A percentile compares a stretch with the other conserved stretches of the same genome.
These are phyloP conservation scores for Drosophila serrata DNA, from an alignment of 1,140 invertebrate species.

Conservation along the genomic window DNA sequence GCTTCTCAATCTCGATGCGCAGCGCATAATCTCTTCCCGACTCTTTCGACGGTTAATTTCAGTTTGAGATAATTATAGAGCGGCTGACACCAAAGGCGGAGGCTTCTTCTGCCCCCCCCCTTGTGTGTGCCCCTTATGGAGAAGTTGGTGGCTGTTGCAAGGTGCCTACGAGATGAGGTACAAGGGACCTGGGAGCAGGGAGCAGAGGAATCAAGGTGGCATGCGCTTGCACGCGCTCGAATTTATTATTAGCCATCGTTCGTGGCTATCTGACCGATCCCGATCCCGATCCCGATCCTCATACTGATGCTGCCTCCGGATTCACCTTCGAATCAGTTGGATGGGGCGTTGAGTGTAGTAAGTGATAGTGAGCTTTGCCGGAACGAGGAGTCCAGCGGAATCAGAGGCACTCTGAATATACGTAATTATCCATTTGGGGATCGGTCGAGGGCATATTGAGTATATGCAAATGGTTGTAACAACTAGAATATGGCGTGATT, in stretches of 20 bases:
- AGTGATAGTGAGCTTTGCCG: conserved; percentile 73
- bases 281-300: conserved; percentile 18
- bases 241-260: conserved; percentile 75
- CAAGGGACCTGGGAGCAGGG: not conserved
- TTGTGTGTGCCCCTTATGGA: conserved; percentile 2
- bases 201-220: conserved; percentile 43
- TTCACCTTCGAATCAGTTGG: conserved; percentile 51
- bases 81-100: conserved; percentile 72
- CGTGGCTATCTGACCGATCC: conserved; percentile 33
- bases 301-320: conserved; percentile 6
- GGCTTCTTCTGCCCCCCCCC: conserved; percentile 24
- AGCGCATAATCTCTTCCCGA: conserved; percentile 79
- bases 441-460: conserved; percentile 21
- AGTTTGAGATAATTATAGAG: conserved; percentile 85
- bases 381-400: conserved; percentile 23
- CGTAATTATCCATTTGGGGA: conserved; percentile 64
- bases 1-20: conserved; percentile 57
- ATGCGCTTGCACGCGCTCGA: conserved; percentile 80
- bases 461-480: conserved; percentile 52
- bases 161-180: conserved; percentile 14
- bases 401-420: conserved; percentile 34
- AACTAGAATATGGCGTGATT: conserved; percentile 56
- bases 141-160: conserved; percentile 33
- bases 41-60: conserved; percentile 85
- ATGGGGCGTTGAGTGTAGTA: conserved; percentile 79